Evolutionary conservation across 2,113 vertebrate genomes (phyloP).

Genomic region (Morphnarchus princeps): DNA sequence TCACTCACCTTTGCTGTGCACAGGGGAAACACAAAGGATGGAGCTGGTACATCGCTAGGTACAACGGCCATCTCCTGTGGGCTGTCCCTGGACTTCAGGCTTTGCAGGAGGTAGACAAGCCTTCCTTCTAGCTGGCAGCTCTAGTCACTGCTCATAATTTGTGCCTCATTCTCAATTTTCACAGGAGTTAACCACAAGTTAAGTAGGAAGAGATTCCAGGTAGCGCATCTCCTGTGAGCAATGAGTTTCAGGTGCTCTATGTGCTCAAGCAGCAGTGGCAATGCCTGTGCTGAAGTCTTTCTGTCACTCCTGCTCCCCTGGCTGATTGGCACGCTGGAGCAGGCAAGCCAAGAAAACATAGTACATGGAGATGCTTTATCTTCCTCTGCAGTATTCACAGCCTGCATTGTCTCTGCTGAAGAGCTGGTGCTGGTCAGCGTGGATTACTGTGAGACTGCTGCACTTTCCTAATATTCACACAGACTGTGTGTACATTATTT

Average conservation of each 20-base stretch:
- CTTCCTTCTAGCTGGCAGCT: background rate
- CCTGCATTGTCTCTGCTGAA: background rate
- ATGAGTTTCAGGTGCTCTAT: background rate
- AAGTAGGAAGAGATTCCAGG: background rate
- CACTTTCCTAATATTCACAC: background rate
- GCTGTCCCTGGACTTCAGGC: background rate
- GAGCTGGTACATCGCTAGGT: background rate
- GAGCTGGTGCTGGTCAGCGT: background rate
- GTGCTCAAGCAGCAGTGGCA: background rate
- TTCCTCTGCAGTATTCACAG: background rate
- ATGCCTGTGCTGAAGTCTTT: background rate
- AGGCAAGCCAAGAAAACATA: background rate
- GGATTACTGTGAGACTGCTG: background rate
- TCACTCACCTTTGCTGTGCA: background rate
- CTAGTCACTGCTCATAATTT: background rate
- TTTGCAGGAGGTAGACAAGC: background rate
- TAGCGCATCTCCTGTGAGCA: background rate
- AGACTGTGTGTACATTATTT: background rate
- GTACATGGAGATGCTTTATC: background rate
- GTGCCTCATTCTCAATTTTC: background rate
- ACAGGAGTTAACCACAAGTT: background rate
- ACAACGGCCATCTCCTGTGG: background rate
- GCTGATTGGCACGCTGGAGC: background rate
- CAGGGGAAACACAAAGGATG: fast-evolving
- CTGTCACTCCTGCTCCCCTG: background rate